These are phyloP conservation scores for Galerucella pusilla DNA, from an alignment of 2,888 invertebrate genomes.

Conservation along the genomic window DNA sequence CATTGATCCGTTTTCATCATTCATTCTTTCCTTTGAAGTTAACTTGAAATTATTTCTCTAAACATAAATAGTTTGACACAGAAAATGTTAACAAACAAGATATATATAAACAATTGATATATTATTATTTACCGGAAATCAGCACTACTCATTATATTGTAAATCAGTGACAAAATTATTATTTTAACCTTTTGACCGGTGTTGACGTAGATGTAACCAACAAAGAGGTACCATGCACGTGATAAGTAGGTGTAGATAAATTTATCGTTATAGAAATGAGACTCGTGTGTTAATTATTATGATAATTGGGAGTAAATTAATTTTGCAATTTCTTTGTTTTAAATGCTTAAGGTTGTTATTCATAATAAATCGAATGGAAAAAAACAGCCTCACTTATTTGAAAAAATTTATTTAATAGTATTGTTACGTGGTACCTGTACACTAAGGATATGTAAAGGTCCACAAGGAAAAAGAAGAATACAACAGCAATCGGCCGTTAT, in stretches of 20 bases:
- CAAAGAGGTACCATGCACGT: slow-evolving; percentile 19
- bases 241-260: slow-evolving; percentile 14
- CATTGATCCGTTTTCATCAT: too few species aligned
- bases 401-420: not conserved
- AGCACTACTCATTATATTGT: slow-evolving; percentile 1
- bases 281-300: not conserved
- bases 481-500: too few species aligned
- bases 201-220: slow-evolving; percentile 33
- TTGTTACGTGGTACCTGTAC: too few species aligned
- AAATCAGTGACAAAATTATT: slow-evolving; percentile 13
- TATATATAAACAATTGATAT: not conserved
- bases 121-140: slow-evolving; percentile 9
- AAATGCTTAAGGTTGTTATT: not conserved
- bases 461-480: too few species aligned
- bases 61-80: slow-evolving; percentile 1
- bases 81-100: not conserved
- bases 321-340: slow-evolving; percentile 6
- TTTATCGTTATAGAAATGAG: slow-evolving; percentile 7
- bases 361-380: not conserved
- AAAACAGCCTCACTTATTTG: not conserved
- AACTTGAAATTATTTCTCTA: not conserved
- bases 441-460: too few species aligned
- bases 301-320: not conserved
- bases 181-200: slow-evolving; percentile 32
- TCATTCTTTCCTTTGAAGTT: not conserved